phyloP scores from a whole-genome alignment of 1,140 invertebrate genomes.

The Muscidifurax raptorellus region DNA sequence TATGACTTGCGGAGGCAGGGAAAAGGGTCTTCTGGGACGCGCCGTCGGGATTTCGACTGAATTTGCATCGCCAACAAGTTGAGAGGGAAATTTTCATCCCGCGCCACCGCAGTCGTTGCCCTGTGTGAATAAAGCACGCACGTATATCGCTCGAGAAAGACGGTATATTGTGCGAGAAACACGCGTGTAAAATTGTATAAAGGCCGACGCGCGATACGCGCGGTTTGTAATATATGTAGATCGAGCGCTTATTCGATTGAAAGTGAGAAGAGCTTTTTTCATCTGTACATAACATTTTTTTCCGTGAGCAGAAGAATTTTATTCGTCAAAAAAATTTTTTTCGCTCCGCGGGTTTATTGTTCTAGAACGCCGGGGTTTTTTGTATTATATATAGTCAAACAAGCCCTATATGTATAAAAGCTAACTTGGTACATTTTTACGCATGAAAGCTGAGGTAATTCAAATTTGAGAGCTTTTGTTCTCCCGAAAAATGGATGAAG shows the following conservation, averaged over 20 bases:
- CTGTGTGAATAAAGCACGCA: not conserved
- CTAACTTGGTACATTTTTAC: not conserved
- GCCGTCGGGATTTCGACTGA: constrained; percentile 5
- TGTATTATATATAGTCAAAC: not conserved
- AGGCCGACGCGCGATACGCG: no score
- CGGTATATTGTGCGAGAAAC: not conserved
- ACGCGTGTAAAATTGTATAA: not conserved
- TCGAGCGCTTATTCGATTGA: no score
- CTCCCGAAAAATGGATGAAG: not conserved
- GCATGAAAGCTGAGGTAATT: not conserved
- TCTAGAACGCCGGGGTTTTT: not conserved
- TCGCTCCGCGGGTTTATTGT: not conserved
- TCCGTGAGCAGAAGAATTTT: no score
- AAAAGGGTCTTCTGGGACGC: not conserved
- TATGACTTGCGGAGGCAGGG: not conserved
- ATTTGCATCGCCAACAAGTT: not conserved
- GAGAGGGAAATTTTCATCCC: not conserved
- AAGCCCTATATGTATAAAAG: not conserved
- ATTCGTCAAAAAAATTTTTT: not conserved
- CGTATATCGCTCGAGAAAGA: not conserved
- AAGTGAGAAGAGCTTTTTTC: no score
- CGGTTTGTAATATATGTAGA: no score
- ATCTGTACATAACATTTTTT: no score
- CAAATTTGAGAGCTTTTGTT: not conserved
- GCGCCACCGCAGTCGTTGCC: no score